A percentile compares a stretch with the other conserved stretches of the same genome.
These are phyloP conservation scores for Oreohelix idahoensis DNA, from an alignment of 1,140 invertebrate genomes.

Conservation along the genomic window DNA sequence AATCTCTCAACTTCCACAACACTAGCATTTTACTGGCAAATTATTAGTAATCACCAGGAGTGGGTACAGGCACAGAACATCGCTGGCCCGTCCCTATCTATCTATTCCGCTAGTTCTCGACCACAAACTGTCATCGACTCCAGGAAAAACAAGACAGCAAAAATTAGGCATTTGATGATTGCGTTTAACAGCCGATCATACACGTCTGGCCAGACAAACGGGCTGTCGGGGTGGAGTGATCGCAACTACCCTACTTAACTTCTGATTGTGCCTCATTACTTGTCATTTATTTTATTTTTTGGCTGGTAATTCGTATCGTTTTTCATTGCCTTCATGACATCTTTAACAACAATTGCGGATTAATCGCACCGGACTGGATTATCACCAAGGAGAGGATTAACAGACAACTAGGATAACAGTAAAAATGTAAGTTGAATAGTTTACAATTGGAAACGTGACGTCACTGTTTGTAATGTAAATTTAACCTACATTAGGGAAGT, in stretches of 20 bases:
- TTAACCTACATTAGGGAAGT: too few species aligned
- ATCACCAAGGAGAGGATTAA: background rate
- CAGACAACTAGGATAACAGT: background rate
- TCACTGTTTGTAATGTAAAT: too few species aligned
- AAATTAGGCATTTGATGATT: slow-evolving; percentile 25
- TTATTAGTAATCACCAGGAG: slow-evolving; percentile 34
- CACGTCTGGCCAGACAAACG: background rate
- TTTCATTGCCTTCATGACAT: slow-evolving; percentile 1
- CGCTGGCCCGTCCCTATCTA: slow-evolving; percentile 15
- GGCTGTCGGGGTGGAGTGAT: background rate
- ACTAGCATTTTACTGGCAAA: slow-evolving; percentile 34
- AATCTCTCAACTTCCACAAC: background rate
- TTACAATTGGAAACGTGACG: too few species aligned
- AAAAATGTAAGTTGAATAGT: too few species aligned
- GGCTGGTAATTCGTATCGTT: background rate
- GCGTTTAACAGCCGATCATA: slow-evolving; percentile 38
- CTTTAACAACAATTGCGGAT: background rate
- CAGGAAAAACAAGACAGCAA: slow-evolving; percentile 21
- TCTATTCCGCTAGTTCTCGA: slow-evolving; percentile 27
- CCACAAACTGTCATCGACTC: background rate
- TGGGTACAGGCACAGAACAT: background rate
- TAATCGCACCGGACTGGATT: background rate
- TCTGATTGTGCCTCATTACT: slow-evolving; percentile 15
- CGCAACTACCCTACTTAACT: background rate
- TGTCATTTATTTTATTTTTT: background rate